These are phyloP conservation scores for Archips xylosteana DNA, from an alignment of 2,888 invertebrate genomes.

Conservation along the genomic window DNA sequence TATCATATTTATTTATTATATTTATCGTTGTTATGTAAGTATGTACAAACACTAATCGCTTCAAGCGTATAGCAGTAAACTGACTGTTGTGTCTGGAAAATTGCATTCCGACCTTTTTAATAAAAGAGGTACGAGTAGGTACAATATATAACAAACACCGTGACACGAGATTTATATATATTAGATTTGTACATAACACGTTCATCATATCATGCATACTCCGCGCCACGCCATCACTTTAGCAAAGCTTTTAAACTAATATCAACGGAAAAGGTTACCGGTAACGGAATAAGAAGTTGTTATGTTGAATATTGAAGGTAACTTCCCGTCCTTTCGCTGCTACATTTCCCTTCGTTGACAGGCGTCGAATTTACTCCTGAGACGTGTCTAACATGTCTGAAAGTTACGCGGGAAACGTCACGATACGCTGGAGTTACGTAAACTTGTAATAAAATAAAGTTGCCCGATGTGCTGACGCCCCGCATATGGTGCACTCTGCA, in stretches of 20 bases:
- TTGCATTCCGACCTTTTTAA: too few species aligned
- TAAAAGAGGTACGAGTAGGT: too few species aligned
- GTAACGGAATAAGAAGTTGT: slow-evolving; percentile 15
- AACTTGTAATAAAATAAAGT: slow-evolving; percentile 72
- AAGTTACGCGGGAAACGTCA: slow-evolving; percentile 64
- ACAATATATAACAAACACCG: too few species aligned
- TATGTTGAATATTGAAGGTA: slow-evolving; percentile 25
- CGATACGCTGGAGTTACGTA: slow-evolving; percentile 62
- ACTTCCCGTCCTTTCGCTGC: slow-evolving; percentile 31
- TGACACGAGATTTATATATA: not conserved
- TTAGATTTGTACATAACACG: not conserved
- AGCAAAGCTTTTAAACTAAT: slow-evolving; percentile 6
- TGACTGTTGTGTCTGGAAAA: too few species aligned
- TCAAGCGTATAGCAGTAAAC: too few species aligned
- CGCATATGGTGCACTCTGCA: slow-evolving; percentile 33
- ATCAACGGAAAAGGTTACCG: not conserved
- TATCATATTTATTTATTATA: too few species aligned
- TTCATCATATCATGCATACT: not conserved
- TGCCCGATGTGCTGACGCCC: slow-evolving; percentile 52
- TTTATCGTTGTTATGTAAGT: too few species aligned
- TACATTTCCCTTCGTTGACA: slow-evolving; percentile 55
- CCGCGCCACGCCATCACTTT: not conserved
- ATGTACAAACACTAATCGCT: too few species aligned
- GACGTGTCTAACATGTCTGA: slow-evolving; percentile 66
- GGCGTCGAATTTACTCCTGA: slow-evolving; percentile 61